Conservation (phyloP, 2,888 invertebrate genomes). For the Eilema sororculum region DNA sequence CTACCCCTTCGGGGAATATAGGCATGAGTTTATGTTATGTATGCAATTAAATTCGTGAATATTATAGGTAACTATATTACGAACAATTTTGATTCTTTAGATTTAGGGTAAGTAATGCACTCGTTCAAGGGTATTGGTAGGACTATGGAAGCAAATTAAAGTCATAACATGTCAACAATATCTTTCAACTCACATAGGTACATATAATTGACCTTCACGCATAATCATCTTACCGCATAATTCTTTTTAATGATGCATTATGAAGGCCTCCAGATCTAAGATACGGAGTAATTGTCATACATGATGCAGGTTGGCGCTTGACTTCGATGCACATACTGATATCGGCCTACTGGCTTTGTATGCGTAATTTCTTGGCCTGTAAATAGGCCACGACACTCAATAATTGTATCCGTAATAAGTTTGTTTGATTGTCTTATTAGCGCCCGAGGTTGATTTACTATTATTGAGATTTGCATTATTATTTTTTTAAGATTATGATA, state of each 20-base stretch:
- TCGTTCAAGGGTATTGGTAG: too few relatives aligned
- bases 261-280: constrained; percentile 31
- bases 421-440: constrained; percentile 15
- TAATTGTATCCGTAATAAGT: neutral
- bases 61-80: too few relatives aligned
- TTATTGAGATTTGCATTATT: neutral
- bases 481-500: neutral
- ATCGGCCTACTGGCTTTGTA: constrained; percentile 19
- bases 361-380: constrained; percentile 28
- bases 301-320: constrained; percentile 13
- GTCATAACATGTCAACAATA: neutral
- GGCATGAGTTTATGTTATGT: too few relatives aligned
- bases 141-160: neutral
- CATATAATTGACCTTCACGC: neutral
- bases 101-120: too few relatives aligned
- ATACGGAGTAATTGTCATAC: constrained; percentile 31
- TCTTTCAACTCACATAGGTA: constrained; percentile 4
- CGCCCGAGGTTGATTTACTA: neutral
- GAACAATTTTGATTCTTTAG: too few relatives aligned
- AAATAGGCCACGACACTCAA: constrained; percentile 22
- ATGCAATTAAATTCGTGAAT: too few relatives aligned
- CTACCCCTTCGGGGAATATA: too few relatives aligned
- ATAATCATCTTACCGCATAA: constrained; percentile 13
- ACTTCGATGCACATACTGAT: neutral
- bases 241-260: constrained; percentile 32